Evolutionary conservation across 2,113 vertebrate species (phyloP).

Genomic region (Channa argus): DNA sequence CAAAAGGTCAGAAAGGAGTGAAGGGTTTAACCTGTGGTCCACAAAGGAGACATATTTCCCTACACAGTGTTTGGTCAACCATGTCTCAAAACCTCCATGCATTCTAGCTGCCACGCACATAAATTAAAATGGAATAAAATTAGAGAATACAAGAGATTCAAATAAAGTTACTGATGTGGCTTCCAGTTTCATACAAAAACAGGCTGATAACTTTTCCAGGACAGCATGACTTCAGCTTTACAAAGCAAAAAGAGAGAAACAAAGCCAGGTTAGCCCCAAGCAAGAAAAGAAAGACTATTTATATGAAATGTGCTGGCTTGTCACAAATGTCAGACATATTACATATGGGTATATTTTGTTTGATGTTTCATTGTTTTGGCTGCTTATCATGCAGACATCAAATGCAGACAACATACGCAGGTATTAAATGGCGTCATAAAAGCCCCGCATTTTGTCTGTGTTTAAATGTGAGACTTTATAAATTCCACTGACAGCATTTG

Average conservation of each 20-base stretch:
- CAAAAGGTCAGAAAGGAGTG: conserved; percentile 24
- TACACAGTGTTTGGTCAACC: not conserved
- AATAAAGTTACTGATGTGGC: conserved; percentile 52
- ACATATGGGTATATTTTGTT: conserved; percentile 6
- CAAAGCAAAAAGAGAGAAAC: conserved; percentile 26
- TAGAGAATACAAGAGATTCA: conserved; percentile 30
- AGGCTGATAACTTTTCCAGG: conserved; percentile 62
- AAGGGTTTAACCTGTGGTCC: not conserved
- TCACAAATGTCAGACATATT: conserved; percentile 17
- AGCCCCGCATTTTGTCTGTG: conserved; percentile 7
- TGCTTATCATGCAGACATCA: conserved; percentile 36
- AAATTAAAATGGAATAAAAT: conserved; percentile 36
- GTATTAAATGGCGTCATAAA: conserved; percentile 40
- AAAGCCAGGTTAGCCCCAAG: conserved; percentile 25
- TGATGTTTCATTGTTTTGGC: not conserved
- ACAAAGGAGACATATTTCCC: not conserved
- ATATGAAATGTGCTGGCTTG: conserved; percentile 23
- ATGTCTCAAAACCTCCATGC: not conserved
- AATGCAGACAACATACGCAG: conserved; percentile 28
- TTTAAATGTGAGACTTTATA: conserved; percentile 29
- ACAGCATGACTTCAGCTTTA: conserved; percentile 54
- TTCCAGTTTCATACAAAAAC: conserved; percentile 59
- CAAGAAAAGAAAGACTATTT: conserved; percentile 26
- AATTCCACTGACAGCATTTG: conserved; percentile 38
- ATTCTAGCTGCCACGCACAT: conserved; percentile 34